Percentiles rank a stretch among this genome's conserved stretches.
Conservation (phyloP, 2,797 vertebrate species). For the Eutrigla gurnardus region DNA sequence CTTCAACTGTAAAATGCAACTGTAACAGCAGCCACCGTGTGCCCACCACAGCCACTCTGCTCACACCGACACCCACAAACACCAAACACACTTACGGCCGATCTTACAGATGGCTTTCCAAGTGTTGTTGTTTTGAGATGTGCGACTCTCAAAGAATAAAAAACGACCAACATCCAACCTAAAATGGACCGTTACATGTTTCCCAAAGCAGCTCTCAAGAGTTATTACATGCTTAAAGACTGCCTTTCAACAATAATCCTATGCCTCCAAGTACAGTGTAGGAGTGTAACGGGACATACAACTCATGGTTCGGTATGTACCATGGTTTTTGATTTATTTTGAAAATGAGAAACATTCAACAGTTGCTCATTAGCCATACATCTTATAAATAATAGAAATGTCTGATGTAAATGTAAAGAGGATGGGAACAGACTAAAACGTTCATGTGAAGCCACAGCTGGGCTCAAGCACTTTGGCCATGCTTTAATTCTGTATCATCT, state of each 20-base stretch:
- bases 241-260: background rate
- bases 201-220: background rate
- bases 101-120: background rate
- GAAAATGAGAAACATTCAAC: too few species aligned
- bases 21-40: background rate
- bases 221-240: background rate
- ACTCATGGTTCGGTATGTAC: too few species aligned
- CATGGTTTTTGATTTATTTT: too few species aligned
- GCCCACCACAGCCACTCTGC: slow-evolving; percentile 3
- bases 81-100: slow-evolving; percentile 1
- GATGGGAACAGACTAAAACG: too few species aligned
- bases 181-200: background rate
- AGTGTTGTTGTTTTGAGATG: background rate
- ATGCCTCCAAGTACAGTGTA: background rate
- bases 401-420: too few species aligned
- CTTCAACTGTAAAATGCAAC: slow-evolving; percentile 34
- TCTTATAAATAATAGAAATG: too few species aligned
- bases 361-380: too few species aligned
- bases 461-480: too few species aligned
- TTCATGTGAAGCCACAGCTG: too few species aligned
- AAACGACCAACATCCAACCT: background rate
- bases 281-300: too few species aligned
- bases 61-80: slow-evolving; percentile 6
- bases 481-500: too few species aligned
- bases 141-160: background rate